Percentiles rank a stretch among this genome's conserved stretches.
Conservation (phyloP, 2,888 invertebrate genomes). For the Tipula lateralis region DNA sequence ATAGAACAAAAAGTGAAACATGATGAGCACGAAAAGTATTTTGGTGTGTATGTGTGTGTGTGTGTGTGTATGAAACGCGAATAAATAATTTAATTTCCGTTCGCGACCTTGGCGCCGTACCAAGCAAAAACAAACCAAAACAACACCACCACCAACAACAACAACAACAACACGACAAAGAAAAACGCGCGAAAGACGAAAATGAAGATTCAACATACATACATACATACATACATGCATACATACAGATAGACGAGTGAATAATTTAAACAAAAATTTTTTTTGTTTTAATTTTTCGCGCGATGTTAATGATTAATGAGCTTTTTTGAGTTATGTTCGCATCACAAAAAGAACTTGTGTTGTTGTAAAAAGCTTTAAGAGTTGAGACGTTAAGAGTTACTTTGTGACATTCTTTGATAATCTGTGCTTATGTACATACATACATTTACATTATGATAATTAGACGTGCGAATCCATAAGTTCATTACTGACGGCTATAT, state of each 20-base stretch:
- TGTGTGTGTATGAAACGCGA: not conserved
- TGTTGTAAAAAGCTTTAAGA: not conserved
- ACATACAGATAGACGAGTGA: not conserved
- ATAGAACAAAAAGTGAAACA: not conserved
- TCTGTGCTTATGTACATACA: not conserved
- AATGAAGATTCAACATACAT: not conserved
- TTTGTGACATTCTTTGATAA: conserved; percentile 1
- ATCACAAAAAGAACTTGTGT: not conserved
- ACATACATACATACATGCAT: not conserved
- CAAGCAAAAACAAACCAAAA: not conserved
- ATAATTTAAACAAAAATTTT: not conserved
- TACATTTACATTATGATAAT: not conserved
- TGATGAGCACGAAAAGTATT: too few species aligned
- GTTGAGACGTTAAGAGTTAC: not conserved
- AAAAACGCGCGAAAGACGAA: not conserved
- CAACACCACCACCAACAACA: not conserved
- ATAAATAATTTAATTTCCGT: not conserved
- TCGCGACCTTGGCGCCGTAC: not conserved
- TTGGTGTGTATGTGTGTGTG: too few species aligned
- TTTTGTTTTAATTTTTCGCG: not conserved
- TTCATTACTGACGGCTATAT: not conserved
- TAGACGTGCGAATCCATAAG: not conserved
- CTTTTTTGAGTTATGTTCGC: not conserved
- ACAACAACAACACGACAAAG: not conserved
- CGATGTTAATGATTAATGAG: not conserved